These are phyloP conservation scores for Gallinago paraguaiae DNA, from an alignment of 2,113 vertebrate genomes.

Conservation along the genomic window DNA sequence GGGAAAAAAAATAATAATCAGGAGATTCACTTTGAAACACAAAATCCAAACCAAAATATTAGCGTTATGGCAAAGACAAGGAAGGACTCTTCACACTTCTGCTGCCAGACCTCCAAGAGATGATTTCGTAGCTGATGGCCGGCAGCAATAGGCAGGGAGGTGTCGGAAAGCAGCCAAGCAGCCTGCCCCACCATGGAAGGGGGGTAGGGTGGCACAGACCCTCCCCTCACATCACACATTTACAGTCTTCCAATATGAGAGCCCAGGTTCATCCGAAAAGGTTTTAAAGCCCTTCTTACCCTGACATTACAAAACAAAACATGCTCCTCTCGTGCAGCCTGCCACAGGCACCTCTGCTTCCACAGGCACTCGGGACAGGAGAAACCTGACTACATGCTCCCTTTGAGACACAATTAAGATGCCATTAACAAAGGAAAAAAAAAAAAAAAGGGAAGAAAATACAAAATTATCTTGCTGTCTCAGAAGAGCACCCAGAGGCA, in stretches of 20 bases:
- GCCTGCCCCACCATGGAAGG: too few species aligned
- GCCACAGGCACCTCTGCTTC: not conserved
- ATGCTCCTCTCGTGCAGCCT: not conserved
- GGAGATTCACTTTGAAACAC: not conserved
- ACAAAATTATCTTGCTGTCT: not conserved
- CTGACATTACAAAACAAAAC: not conserved
- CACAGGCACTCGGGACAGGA: not conserved
- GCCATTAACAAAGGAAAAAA: not conserved
- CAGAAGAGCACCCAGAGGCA: not conserved
- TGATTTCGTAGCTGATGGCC: not conserved
- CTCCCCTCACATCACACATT: not conserved
- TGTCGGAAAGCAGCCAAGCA: not conserved
- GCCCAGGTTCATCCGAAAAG: not conserved
- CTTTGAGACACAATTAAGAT: not conserved
- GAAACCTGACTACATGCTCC: accelerated
- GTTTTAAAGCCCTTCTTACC: not conserved
- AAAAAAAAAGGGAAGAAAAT: not conserved
- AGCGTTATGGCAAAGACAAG: not conserved
- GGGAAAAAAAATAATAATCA: not conserved
- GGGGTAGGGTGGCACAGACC: not conserved
- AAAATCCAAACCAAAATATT: not conserved
- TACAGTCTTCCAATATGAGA: not conserved
- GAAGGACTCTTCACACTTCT: not conserved
- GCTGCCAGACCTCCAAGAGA: not conserved
- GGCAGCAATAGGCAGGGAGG: not conserved